Base-by-base conservation (phyloP, 2,888 invertebrate genomes). In the Panorpa germanica region DNA sequence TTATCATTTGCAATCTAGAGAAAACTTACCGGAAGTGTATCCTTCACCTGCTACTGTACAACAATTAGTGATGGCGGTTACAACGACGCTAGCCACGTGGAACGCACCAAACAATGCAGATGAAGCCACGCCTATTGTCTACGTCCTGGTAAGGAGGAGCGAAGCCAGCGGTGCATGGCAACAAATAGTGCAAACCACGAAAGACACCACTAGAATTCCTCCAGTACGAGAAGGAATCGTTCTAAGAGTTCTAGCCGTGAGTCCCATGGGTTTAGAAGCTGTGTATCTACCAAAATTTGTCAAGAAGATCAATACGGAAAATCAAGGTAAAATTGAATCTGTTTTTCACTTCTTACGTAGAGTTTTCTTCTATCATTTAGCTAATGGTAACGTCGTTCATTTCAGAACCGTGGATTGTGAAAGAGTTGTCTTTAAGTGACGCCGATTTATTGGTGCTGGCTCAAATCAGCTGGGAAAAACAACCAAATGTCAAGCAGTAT, bases 401-500 rank as follows among this genome's bases (percentile, higher is more conserved):
- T n/a, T n/a, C n/a, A n/a, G n/a, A 65, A 46, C 53, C 55, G 38
- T 75, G 74, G 72, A 61, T 59, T 9, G 50, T 74, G 34, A 64
- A 66, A 42, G 70, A 71, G 52, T 65, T 73, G 42, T 73, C 72
- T 5, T 59, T 74, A 25, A 73, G 74, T 38, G 73, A 74, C 49
- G 73, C 74, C 49, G 72, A 72, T 52, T 72, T 71, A 37, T 48
- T 69, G 21, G 68, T 69, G 22, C 74, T 74, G 39, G 73, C 73
- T 24, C 73, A 74, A 55, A 70, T 75, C 39, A 69, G 70, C 27
- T 75, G 75, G 75, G 70, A 72, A 42, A 65, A 70, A 7, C 66
- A 68, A 52, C 62, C 66, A 45, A 60, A 56, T 32, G 63, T 64
- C 30, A 69, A 68, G 15, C 70, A 78, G 34, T 80, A 78, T 53